Conservation (phyloP, 2,113 vertebrate genomes). For the Tautogolabrus adspersus region DNA sequence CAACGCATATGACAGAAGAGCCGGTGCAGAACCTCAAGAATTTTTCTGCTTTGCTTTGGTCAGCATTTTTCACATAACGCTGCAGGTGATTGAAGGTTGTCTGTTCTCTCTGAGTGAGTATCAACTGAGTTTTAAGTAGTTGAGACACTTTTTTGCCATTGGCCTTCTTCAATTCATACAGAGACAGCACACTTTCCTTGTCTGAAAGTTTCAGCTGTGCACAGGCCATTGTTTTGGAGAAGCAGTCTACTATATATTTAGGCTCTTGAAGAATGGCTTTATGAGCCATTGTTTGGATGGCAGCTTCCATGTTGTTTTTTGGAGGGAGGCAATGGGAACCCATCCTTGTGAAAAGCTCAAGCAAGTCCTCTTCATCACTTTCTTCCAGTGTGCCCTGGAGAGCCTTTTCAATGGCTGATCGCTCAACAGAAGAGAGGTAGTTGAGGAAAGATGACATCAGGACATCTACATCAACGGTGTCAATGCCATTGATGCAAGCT, state of each 20-base stretch:
- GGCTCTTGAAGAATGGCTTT: conserved; percentile 47
- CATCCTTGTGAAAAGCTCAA: conserved; percentile 51
- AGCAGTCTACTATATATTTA: conserved; percentile 52
- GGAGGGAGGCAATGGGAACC: conserved; percentile 29
- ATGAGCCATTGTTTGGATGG: conserved; percentile 39
- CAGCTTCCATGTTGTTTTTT: conserved; percentile 13
- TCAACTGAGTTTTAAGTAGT: neutral
- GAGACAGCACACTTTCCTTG: neutral
- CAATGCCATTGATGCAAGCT: conserved; percentile 8
- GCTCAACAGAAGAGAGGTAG: conserved; percentile 7
- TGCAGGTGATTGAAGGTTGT: conserved; percentile 8
- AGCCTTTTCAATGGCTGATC: conserved; percentile 30
- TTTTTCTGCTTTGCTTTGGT: conserved; percentile 13
- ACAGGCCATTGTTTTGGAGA: conserved; percentile 10
- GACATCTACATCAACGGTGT: neutral
- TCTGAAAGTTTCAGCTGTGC: neutral
- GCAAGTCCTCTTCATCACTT: conserved; percentile 45
- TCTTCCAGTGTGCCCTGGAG: conserved; percentile 36
- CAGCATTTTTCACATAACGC: conserved; percentile 23
- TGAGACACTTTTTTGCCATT: conserved; percentile 5
- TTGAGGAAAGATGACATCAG: conserved; percentile 39
- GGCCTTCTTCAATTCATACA: conserved; percentile 5
- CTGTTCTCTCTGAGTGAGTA: neutral
- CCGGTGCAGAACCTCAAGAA: neutral
- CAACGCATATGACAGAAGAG: conserved; percentile 11